These are phyloP conservation scores for Tribolium madens DNA, from an alignment of 1,140 invertebrate genomes.

Conservation along the genomic window DNA sequence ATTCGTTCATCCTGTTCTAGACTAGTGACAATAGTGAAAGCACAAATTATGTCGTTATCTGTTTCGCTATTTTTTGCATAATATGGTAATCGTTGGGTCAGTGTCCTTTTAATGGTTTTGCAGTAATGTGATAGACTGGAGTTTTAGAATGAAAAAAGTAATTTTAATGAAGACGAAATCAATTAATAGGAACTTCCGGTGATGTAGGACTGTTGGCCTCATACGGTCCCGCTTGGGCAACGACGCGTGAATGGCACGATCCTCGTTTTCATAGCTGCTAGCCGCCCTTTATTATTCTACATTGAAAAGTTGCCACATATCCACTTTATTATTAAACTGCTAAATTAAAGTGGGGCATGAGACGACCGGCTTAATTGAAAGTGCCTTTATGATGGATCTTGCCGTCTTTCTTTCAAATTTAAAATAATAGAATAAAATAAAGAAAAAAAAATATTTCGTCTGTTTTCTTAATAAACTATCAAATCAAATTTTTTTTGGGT, in stretches of 20 bases:
- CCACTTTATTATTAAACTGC: conserved; percentile 24
- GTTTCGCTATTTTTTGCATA: neutral
- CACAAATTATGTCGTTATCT: conserved; percentile 10
- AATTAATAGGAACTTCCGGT: conserved; percentile 49
- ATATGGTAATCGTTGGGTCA: conserved; percentile 14
- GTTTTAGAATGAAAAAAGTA: neutral
- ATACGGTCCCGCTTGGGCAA: conserved; percentile 47
- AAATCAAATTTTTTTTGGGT: no score
- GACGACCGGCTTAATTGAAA: neutral
- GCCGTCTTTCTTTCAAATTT: no score
- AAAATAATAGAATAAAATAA: no score
- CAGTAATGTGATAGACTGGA: neutral
- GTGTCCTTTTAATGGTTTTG: neutral
- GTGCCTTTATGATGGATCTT: neutral
- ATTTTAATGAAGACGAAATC: conserved; percentile 40
- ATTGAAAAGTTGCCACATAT: conserved; percentile 27
- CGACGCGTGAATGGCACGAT: conserved; percentile 52
- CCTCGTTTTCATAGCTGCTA: conserved; percentile 47
- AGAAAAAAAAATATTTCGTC: no score
- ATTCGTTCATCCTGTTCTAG: conserved; percentile 2
- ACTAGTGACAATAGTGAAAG: conserved; percentile 19
- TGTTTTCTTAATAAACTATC: no score
- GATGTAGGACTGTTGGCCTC: conserved; percentile 45
- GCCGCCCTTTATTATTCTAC: conserved; percentile 38
- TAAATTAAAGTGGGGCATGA: neutral